phyloP scores from a whole-genome alignment of 2,113 vertebrate species.

The Phoenicopterus ruber region DNA sequence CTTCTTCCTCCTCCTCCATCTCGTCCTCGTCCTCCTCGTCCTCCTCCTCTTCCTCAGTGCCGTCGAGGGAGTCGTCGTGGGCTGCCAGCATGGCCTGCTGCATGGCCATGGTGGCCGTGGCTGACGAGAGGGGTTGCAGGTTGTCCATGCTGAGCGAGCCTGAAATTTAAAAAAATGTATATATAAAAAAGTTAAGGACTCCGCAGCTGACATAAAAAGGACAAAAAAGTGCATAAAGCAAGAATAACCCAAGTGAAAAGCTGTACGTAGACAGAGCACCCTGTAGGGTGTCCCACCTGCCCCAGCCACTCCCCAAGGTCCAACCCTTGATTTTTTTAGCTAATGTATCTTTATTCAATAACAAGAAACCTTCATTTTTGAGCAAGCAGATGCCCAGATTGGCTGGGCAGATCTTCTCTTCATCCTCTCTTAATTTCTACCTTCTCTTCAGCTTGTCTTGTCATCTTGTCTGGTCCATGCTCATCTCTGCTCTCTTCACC shows the following conservation, averaged over 20 bases:
- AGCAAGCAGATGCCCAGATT: background rate
- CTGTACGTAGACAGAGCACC: background rate
- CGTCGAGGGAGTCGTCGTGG: slow-evolving; percentile 92
- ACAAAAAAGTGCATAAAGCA: background rate
- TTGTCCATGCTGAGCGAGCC: slow-evolving; percentile 90
- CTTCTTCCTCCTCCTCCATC: slow-evolving; percentile 74
- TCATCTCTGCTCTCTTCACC: background rate
- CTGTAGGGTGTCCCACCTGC: background rate
- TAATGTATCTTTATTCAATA: background rate
- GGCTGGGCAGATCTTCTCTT: background rate
- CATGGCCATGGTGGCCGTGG: slow-evolving; percentile 94
- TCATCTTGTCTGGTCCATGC: too few species aligned
- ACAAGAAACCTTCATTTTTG: background rate
- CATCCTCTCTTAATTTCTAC: background rate
- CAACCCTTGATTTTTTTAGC: background rate
- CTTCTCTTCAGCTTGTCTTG: background rate
- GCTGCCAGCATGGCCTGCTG: slow-evolving; percentile 95
- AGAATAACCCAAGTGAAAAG: background rate
- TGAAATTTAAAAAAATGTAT: slow-evolving; percentile 31
- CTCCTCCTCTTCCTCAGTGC: slow-evolving; percentile 88
- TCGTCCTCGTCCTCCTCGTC: slow-evolving; percentile 79
- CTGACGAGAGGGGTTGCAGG: slow-evolving; percentile 92
- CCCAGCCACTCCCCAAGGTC: background rate
- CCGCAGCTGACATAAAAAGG: background rate
- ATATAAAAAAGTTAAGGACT: too few species aligned